Base-by-base conservation (phyloP, 2,888 invertebrate genomes). In the Hemicrepidius hirtus region DNA sequence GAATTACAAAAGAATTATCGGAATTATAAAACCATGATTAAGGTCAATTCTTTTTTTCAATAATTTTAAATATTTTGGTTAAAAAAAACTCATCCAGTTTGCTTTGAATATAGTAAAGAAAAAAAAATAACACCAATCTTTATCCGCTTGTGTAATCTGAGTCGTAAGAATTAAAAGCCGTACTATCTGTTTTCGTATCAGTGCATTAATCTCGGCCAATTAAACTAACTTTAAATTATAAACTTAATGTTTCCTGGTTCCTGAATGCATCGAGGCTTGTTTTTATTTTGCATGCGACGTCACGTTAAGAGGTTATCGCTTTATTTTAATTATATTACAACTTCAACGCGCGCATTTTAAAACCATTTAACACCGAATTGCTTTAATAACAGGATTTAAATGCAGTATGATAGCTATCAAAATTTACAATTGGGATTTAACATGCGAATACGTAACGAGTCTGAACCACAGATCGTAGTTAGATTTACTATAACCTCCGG, bases 241-340 rank as follows among this genome's bases (percentile, higher is more conserved):
- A 70, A 57, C 44, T 70, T 70, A 70, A 70, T 70, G 69, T 70
- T 70, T 70, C 69, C 69, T 70, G 69, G 69, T 70, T 70, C 67
- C 62, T 64, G 64, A 70, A 64, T 70, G 57, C 57, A 57, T 13
- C 37, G 35, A 35, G 55, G 24, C 35, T 55, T 55, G 55, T 55
- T 55, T 55, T 55, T 55, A 55, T 55, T 55, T 32, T 9, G 32
- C 13, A 55, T 55, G 12, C 16, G 21, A 24, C 24, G 53, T 13
- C 55, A 55, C 35, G 55, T 55, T 55, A 13, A 7, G 57, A 37
- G 57, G 57, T 57, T 57, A 57, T 57, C 57, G 57, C 57, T 57
- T 37, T 37, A 32, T 57, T 57, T 57, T 57, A 57, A 57, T 57
- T 57, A 37, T n/a, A n/a, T 24, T 53, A 53, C 53, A 53, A 46